A percentile compares a stretch with the other conserved stretches of the same genome.
Conservation (phyloP, 2,888 invertebrate species). For the Epistrophe grossulariae region DNA sequence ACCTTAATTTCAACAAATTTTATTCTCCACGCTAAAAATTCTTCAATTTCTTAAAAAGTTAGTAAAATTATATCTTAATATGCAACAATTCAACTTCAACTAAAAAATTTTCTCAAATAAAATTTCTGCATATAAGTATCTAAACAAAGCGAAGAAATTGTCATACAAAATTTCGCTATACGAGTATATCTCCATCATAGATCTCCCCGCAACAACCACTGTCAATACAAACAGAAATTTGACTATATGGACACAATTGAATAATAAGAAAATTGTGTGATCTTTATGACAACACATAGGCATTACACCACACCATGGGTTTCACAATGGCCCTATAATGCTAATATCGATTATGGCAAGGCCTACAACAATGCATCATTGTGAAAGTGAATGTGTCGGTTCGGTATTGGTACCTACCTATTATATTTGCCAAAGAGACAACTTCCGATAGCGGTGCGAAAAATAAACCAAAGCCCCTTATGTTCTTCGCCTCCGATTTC, state of each 20-base stretch:
- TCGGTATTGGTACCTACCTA: background rate
- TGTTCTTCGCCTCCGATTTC: slow-evolving; percentile 48
- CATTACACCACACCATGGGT: slow-evolving; percentile 46
- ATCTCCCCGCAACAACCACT: slow-evolving; percentile 46
- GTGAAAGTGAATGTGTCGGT: slow-evolving; percentile 37
- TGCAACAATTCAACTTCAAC: too few relatives aligned
- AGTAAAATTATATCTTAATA: too few relatives aligned
- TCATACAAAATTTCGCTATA: background rate
- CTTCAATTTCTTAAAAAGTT: too few relatives aligned
- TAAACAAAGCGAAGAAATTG: too few relatives aligned
- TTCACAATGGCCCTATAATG: slow-evolving; percentile 67
- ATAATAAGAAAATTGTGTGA: slow-evolving; percentile 56
- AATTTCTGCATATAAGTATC: too few relatives aligned
- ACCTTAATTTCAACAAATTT: too few relatives aligned
- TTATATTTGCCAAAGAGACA: slow-evolving; percentile 46
- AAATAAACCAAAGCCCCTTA: slow-evolving; percentile 56
- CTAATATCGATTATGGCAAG: slow-evolving; percentile 71
- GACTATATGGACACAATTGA: slow-evolving; percentile 36
- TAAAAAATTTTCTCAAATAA: too few relatives aligned
- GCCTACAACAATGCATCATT: slow-evolving; percentile 64
- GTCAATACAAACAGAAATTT: slow-evolving; percentile 53
- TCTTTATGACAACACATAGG: slow-evolving; percentile 39
- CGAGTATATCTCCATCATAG: slow-evolving; percentile 44
- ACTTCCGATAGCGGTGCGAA: slow-evolving; percentile 57
- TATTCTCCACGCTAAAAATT: too few relatives aligned